Percentiles rank a stretch among this genome's conserved stretches.
These are phyloP conservation scores for Listronotus bonariensis DNA, from an alignment of 1,140 invertebrate species.

Conservation along the genomic window DNA sequence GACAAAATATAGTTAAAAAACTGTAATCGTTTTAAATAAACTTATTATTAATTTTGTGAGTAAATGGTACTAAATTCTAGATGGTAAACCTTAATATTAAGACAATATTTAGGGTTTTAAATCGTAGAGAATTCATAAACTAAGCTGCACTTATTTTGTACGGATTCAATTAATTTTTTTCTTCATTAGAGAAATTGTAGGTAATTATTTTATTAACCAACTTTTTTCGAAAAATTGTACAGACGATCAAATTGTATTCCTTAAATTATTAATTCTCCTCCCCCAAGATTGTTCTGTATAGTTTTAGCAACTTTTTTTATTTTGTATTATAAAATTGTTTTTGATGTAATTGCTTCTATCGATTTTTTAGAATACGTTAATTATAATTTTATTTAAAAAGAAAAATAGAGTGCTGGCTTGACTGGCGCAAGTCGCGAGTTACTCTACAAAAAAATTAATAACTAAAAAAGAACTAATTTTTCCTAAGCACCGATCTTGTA, in stretches of 20 bases:
- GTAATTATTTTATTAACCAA: slow-evolving; percentile 14
- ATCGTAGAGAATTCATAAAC: slow-evolving; percentile 7
- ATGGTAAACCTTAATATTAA: slow-evolving; percentile 19
- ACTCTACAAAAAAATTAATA: slow-evolving; percentile 35
- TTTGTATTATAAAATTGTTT: slow-evolving; percentile 42
- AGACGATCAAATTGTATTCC: slow-evolving; percentile 1
- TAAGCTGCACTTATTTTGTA: slow-evolving; percentile 23
- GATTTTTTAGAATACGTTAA: slow-evolving; percentile 17
- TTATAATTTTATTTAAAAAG: slow-evolving; percentile 26
- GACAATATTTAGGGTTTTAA: slow-evolving; percentile 10
- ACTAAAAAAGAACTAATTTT: slow-evolving; percentile 23
- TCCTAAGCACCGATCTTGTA: slow-evolving; percentile 28
- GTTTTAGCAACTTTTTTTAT: slow-evolving; percentile 32
- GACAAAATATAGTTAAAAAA: background rate
- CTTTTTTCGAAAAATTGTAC: no score
- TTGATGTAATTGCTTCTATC: slow-evolving; percentile 35
- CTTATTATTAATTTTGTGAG: slow-evolving; percentile 4
- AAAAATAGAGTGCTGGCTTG: slow-evolving; percentile 45
- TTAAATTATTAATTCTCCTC: slow-evolving; percentile 6
- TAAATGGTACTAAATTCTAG: slow-evolving; percentile 15
- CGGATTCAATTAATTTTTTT: background rate
- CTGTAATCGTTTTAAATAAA: slow-evolving; percentile 5
- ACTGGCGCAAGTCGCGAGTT: slow-evolving; percentile 45
- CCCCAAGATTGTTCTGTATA: slow-evolving; percentile 10
- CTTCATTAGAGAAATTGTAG: slow-evolving; percentile 20